These are phyloP conservation scores for Aldabrachelys gigantea DNA, from an alignment of 2,113 vertebrate species.

Conservation along the genomic window DNA sequence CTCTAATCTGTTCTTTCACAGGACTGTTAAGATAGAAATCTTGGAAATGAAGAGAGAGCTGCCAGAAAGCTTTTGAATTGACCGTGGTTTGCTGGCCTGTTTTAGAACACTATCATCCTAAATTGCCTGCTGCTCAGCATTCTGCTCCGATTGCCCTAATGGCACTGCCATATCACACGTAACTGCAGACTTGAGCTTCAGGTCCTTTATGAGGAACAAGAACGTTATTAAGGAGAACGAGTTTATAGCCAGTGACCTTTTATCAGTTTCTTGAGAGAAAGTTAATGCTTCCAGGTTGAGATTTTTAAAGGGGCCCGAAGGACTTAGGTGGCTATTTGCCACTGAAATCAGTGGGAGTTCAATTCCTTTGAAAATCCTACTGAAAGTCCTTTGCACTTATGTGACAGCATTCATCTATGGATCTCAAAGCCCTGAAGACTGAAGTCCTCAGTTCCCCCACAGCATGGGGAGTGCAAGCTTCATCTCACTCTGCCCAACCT, in stretches of 20 bases:
- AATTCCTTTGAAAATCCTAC: background rate
- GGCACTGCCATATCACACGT: constrained; percentile 30
- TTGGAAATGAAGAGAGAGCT: constrained; percentile 69
- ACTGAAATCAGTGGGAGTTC: background rate
- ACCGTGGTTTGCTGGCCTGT: constrained; percentile 48
- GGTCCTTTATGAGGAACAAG: constrained; percentile 56
- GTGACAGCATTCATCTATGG: background rate
- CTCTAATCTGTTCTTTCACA: constrained; percentile 35
- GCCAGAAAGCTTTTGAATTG: constrained; percentile 80
- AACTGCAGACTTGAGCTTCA: constrained; percentile 23
- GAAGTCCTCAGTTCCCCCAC: background rate
- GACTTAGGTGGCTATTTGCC: background rate
- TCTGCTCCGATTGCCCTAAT: constrained; percentile 27
- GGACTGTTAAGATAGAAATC: constrained; percentile 60
- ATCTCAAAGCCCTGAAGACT: background rate
- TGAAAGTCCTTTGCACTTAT: background rate
- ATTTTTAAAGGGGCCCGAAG: background rate
- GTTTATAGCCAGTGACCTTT: constrained; percentile 7
- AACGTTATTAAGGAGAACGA: constrained; percentile 45
- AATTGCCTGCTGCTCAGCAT: constrained; percentile 49
- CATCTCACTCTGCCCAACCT: background rate
- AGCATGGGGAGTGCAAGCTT: background rate
- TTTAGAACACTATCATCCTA: constrained; percentile 57
- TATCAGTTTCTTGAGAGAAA: background rate
- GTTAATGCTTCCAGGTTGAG: background rate